Evolutionary conservation across 2,888 invertebrate species (phyloP).

Genomic region (Noctua pronuba): DNA sequence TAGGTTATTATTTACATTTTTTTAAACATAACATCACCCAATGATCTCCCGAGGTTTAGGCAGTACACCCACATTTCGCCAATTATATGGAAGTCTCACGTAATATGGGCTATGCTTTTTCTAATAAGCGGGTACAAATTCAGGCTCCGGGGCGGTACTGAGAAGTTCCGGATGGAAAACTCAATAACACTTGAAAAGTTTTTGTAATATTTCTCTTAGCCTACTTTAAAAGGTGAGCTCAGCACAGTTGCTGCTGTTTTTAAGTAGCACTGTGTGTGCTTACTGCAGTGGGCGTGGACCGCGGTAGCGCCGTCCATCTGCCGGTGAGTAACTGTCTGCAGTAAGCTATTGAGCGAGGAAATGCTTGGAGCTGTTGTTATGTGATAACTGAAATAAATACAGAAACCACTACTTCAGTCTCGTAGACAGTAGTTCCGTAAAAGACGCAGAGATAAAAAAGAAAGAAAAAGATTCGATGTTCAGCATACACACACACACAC

Average conservation of each 20-base stretch:
- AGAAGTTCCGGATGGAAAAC: background rate
- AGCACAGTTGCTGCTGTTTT: constrained; percentile 41
- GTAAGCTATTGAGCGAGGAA: constrained; percentile 47
- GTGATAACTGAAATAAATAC: background rate
- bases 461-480: background rate
- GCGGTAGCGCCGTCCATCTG: constrained; percentile 80
- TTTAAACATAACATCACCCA: background rate
- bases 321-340: constrained; percentile 79
- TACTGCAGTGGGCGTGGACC: constrained; percentile 69
- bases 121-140: background rate
- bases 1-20: background rate
- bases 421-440: background rate
- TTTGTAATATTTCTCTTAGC: constrained; percentile 4
- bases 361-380: constrained; percentile 43
- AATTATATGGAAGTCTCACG: background rate
- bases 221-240: constrained; percentile 30
- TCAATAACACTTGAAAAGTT: background rate
- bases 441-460: background rate
- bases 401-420: background rate
- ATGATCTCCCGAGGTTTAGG: background rate
- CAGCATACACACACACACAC: too few species aligned
- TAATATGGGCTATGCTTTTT: background rate
- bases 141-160: background rate
- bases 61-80: background rate
- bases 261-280: constrained; percentile 37